Evolutionary conservation across 2,797 vertebrate species (phyloP).

Genomic region (Anolis apletophallus): DNA sequence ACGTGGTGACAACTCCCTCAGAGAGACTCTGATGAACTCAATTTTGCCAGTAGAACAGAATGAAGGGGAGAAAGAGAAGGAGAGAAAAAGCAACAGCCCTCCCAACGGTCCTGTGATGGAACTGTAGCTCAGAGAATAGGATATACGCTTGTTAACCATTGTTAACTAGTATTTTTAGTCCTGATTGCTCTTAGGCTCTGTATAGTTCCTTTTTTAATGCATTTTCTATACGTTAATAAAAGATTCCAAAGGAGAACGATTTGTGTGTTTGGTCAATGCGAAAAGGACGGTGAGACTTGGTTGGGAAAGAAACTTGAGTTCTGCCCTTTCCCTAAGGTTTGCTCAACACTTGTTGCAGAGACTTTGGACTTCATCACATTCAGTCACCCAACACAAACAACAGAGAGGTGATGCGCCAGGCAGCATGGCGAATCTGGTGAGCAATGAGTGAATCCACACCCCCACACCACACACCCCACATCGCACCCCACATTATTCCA

Average conservation of each 20-base stretch:
- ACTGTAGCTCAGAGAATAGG: conserved; percentile 76
- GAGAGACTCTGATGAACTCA: conserved; percentile 40
- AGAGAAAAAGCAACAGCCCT: conserved; percentile 24
- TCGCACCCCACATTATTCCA: too few species aligned
- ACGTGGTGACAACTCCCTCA: neutral
- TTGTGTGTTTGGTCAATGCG: neutral
- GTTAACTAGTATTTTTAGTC: conserved; percentile 93
- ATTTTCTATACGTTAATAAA: conserved; percentile 99
- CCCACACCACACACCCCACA: too few species aligned
- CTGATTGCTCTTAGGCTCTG: conserved; percentile 91
- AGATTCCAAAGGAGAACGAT: conserved; percentile 83
- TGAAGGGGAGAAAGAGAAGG: conserved; percentile 22
- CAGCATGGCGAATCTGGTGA: too few species aligned
- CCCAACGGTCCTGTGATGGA: conserved; percentile 54
- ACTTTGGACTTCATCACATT: too few species aligned
- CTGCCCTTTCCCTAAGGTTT: neutral
- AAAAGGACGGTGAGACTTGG: neutral
- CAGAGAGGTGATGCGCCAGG: too few species aligned
- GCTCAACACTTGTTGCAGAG: too few species aligned
- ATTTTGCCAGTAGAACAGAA: conserved; percentile 48
- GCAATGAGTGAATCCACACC: too few species aligned
- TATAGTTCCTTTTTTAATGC: conserved; percentile 99
- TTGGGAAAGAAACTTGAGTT: neutral
- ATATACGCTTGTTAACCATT: conserved; percentile 81
- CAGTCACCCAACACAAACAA: too few species aligned